Conservation (phyloP, 2,113 vertebrate species). For the Syngnathus typhle region DNA sequence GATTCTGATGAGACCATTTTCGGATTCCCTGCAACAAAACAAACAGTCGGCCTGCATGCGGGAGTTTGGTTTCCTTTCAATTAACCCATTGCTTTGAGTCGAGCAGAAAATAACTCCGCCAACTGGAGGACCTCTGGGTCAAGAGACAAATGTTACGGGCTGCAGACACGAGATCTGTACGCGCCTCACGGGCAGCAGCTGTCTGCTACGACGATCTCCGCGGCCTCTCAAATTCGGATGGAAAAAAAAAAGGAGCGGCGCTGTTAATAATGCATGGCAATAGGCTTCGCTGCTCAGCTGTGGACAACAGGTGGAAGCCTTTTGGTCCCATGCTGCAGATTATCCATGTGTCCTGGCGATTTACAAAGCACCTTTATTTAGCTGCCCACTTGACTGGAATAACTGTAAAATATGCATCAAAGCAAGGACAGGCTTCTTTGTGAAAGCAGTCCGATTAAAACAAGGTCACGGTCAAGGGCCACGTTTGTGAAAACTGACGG, state of each 20-base stretch:
- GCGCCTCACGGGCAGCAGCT: conserved; percentile 55
- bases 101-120: background rate
- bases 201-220: conserved; percentile 57
- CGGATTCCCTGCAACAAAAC: conserved; percentile 71
- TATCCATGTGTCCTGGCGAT: conserved; percentile 59
- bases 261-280: conserved; percentile 69
- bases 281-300: conserved; percentile 39
- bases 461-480: background rate
- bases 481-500: too few species aligned
- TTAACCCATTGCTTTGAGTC: conserved; percentile 74
- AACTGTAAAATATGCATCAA: conserved; percentile 31
- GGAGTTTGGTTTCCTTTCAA: conserved; percentile 60
- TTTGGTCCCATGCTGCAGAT: conserved; percentile 56
- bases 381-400: conserved; percentile 30
- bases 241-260: conserved; percentile 63
- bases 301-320: conserved; percentile 67
- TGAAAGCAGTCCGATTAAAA: conserved; percentile 1
- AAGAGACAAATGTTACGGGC: conserved; percentile 11
- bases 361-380: conserved; percentile 73
- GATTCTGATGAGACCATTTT: conserved; percentile 70
- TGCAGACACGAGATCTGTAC: conserved; percentile 40
- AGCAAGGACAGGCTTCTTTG: conserved; percentile 9
- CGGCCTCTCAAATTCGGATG: conserved; percentile 66
- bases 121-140: background rate
- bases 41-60: conserved; percentile 84